Base-by-base conservation (phyloP, 2,888 invertebrate species). In the Pyrochroa serraticornis region DNA sequence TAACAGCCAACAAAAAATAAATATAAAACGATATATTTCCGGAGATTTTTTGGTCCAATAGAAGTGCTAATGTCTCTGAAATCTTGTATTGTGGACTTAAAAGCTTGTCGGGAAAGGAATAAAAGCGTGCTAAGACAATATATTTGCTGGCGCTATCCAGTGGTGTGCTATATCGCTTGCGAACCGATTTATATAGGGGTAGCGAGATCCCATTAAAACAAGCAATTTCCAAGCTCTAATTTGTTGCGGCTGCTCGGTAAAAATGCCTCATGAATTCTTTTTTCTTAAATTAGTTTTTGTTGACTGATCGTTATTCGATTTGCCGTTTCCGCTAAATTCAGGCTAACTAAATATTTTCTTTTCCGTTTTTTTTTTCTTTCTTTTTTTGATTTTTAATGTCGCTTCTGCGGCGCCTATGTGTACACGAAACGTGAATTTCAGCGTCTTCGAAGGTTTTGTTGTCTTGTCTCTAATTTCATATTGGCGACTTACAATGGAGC, bases 41-140 rank as follows among this genome's bases (percentile, higher is more conserved):
- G 12, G 30, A 43, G 60, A 64, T 68, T 66, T 65, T 60, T 64
- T 63, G 56, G 61, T 66, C 65, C 64, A 67, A 70, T 71, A 68
- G 66, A 70, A 68, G 69, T 69, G 70, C 61, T 70, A 71, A 70
- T 71, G 65, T 63, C 67, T 52, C 63, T 50, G 58, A 63, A 67
- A 67, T 65, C 64, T 59, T 62, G 65, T 66, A 65, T 63, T 63
- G 62, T 58, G 64, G 61, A 38, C 58, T 55, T 59, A 63, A 63
- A 35, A 64, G 62, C 60, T 64, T 65, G 64, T 48, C 58, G 53
- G 52, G 62, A 56, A 39, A 53, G 55, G 62, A 60, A 62, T 59
- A 59, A 62, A 64, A 57, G 61, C 51, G 60, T 60, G 60, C 61
- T 59, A 64, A 61, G 57, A 59, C 58, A 60, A 63, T 60, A 55